Conservation (phyloP, 2,113 vertebrate genomes). For the Ammospiza nelsoni region DNA sequence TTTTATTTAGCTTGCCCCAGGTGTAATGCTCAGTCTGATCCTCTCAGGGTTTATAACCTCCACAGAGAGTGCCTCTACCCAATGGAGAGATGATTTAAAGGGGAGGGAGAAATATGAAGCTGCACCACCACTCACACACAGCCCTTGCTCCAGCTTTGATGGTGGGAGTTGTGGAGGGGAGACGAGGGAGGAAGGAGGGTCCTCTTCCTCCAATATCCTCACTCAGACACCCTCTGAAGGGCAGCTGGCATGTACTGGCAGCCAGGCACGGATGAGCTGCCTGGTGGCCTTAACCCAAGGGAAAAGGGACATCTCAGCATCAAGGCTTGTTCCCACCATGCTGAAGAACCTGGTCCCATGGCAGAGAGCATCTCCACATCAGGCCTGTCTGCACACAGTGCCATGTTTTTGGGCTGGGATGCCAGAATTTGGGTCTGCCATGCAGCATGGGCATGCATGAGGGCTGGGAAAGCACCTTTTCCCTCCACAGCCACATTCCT, state of each 20-base stretch:
- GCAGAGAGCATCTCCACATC: neutral
- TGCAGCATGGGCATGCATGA: neutral
- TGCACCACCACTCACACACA: neutral
- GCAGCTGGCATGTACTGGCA: neutral
- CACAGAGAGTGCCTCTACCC: slow-evolving; percentile 69
- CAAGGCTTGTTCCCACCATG: neutral
- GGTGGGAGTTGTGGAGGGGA: neutral
- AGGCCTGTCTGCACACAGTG: accelerated
- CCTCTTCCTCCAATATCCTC: accelerated
- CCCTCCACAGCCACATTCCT: neutral
- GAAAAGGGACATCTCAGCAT: neutral
- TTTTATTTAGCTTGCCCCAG: slow-evolving; percentile 84
- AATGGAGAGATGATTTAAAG: slow-evolving; percentile 69
- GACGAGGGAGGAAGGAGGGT: neutral
- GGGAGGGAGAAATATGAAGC: slow-evolving; percentile 57
- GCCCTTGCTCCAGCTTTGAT: neutral
- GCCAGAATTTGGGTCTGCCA: neutral
- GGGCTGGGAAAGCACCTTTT: neutral
- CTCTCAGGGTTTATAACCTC: slow-evolving; percentile 82
- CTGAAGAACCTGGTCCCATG: neutral
- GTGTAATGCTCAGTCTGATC: slow-evolving; percentile 79
- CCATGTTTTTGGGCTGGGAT: neutral
- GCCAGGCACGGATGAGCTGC: neutral
- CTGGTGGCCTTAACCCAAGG: neutral
- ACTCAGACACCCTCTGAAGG: neutral